Evolutionary conservation across 1,140 invertebrate genomes (phyloP), one percentile per base, ranked within the genome.

Genomic region (Atta texana): DNA sequence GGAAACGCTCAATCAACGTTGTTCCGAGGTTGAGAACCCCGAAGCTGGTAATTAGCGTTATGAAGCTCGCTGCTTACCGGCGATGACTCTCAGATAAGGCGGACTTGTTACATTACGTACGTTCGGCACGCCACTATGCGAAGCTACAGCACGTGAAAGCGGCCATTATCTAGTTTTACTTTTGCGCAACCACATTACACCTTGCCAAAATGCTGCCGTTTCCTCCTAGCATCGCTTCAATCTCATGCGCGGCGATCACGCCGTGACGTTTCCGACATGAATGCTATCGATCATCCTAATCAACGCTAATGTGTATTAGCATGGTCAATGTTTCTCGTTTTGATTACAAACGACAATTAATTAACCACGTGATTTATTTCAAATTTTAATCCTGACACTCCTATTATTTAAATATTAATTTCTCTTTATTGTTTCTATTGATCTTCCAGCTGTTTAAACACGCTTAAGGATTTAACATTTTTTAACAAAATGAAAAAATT

Each of bases 11-110:
- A 74, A 84, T 84, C 82, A 78, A 85, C 59, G 59, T 75, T 82
- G 78, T 34, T 61, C 66, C 66, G 61, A 81, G 63, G 85, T 91
- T 91, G 90, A 91, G 89, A 90, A 91, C 90, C 90, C 53, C 92
- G 92, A 91, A 93, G 91, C 86, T 88, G 91, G 92, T 94, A 94
- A 94, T 94, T 94, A 94, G 91, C 94, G 91, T 94, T 94, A 94
- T 93, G 94, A 94, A 93, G 93, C 91, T 87, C 82, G 87, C 88
- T 90, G 91, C 92, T 92, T 91, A 91, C 90, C 92, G 92, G 92
- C 86, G 94, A 94, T 94, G 92, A 92, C 88, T 92, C 90, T 93
- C 91, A 90, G 94, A 94, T 94, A 94, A 94, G 91, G 86, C 89
- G 87, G 87, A 88, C 92, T 93, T 90, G 92, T 93, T 93, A 93